These are phyloP conservation scores for Phrixothrix hirtus DNA, from an alignment of 2,888 invertebrate genomes.

Conservation along the genomic window DNA sequence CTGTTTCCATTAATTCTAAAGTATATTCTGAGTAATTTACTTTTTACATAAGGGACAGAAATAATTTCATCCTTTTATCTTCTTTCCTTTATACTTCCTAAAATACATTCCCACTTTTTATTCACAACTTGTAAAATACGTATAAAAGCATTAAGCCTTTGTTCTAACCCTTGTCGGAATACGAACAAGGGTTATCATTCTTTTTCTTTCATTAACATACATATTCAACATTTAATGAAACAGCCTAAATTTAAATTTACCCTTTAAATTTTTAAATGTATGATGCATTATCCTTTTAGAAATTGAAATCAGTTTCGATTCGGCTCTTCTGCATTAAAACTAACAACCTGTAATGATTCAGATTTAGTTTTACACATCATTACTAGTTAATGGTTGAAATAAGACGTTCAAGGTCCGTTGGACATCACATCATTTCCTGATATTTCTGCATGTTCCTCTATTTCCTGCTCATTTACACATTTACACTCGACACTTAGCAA, in stretches of 20 bases:
- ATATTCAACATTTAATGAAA: no score
- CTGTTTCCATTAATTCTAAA: no score
- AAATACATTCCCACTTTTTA: background rate
- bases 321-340: no score
- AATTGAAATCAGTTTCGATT: background rate
- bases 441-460: slow-evolving; percentile 34
- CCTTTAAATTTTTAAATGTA: no score
- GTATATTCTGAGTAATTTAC: no score
- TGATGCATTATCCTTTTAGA: background rate
- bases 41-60: no score
- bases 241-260: no score
- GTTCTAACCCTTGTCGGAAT: background rate
- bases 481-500: slow-evolving; percentile 28
- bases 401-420: slow-evolving; percentile 34
- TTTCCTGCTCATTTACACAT: slow-evolving; percentile 39
- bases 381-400: slow-evolving; percentile 32
- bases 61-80: no score
- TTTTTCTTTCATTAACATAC: background rate
- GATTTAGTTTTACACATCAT: slow-evolving; percentile 15
- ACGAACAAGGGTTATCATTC: background rate
- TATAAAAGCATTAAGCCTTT: background rate
- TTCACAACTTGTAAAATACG: background rate
- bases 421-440: slow-evolving; percentile 39
- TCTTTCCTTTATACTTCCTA: no score
- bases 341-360: no score